These are phyloP conservation scores for Apostichopus californicus DNA, from an alignment of 35 echinoderm and acorn worm genomes.

Conservation along the genomic window DNA sequence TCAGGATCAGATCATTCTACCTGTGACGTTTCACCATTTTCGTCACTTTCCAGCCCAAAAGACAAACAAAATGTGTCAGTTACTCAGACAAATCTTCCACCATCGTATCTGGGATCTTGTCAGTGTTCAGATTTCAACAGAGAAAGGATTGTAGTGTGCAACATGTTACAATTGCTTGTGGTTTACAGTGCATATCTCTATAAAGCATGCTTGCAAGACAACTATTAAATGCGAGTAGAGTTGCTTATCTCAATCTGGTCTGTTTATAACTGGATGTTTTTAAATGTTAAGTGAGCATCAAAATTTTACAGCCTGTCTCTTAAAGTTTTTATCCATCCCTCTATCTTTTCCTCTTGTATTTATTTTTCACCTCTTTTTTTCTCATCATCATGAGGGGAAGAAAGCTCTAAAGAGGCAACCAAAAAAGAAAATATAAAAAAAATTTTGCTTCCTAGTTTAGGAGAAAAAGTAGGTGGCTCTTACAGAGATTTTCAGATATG, in stretches of 20 bases:
- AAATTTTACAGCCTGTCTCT: background rate
- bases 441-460: background rate
- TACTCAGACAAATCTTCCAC: too few species aligned
- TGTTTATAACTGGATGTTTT: background rate
- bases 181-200: too few species aligned
- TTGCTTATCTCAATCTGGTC: background rate
- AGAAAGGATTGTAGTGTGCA: too few species aligned
- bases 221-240: background rate
- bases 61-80: too few species aligned
- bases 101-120: too few species aligned
- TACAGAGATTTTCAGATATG: background rate
- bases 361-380: background rate
- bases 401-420: too few species aligned
- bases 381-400: background rate
- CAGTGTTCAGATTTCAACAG: too few species aligned
- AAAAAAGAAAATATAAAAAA: background rate
- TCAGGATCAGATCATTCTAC: too few species aligned
- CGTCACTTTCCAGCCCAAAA: too few species aligned
- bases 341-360: background rate
- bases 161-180: too few species aligned
- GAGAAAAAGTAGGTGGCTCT: constrained; percentile 26
- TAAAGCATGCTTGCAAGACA: background rate
- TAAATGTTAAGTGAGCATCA: constrained; percentile 5
- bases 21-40: too few species aligned
- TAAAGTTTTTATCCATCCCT: background rate